Percentiles rank a stretch among this genome's conserved stretches.
Evolutionary conservation across 1,140 invertebrate genomes (phyloP).

Genomic region (Hylaeus volcanicus): DNA sequence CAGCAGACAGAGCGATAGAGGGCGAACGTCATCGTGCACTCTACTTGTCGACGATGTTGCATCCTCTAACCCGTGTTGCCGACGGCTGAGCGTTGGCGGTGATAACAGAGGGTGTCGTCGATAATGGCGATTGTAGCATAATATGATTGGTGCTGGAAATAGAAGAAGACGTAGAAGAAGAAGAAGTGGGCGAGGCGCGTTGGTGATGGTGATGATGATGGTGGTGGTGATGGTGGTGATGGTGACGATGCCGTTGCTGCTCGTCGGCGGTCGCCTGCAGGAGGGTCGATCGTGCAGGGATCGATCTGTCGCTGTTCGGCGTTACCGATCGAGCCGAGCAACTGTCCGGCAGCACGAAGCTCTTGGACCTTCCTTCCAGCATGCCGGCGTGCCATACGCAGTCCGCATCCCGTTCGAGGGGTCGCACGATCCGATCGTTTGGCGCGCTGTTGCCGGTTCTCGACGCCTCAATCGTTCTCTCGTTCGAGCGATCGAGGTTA

Average conservation of each 20-base stretch:
- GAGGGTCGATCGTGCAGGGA: conserved; percentile 44
- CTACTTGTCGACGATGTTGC: conserved; percentile 64
- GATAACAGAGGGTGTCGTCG: conserved; percentile 67
- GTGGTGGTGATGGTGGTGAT: conserved; percentile 57
- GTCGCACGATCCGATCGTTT: conserved; percentile 67
- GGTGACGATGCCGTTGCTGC: conserved; percentile 38
- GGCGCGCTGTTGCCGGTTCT: conserved; percentile 1
- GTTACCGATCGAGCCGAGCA: conserved; percentile 61
- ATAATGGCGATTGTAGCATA: conserved; percentile 72
- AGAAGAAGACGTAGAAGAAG: conserved; percentile 76
- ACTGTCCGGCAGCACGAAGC: conserved; percentile 73
- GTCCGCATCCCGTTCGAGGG: conserved; percentile 62
- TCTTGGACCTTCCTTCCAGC: conserved; percentile 73
- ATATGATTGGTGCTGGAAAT: conserved; percentile 78
- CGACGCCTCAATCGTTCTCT: conserved; percentile 7
- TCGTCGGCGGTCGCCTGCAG: conserved; percentile 44
- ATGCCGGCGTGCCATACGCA: conserved; percentile 68
- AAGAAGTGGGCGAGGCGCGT: conserved; percentile 70
- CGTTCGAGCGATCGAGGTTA: neutral
- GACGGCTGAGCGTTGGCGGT: conserved; percentile 66
- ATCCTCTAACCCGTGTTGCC: conserved; percentile 78
- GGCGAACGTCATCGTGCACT: conserved; percentile 59
- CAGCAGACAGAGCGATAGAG: conserved; percentile 37
- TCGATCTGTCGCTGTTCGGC: conserved; percentile 59
- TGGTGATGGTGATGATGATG: conserved; percentile 53